Base-by-base conservation (phyloP, 2,888 invertebrate species). In the Emmelina monodactyla region DNA sequence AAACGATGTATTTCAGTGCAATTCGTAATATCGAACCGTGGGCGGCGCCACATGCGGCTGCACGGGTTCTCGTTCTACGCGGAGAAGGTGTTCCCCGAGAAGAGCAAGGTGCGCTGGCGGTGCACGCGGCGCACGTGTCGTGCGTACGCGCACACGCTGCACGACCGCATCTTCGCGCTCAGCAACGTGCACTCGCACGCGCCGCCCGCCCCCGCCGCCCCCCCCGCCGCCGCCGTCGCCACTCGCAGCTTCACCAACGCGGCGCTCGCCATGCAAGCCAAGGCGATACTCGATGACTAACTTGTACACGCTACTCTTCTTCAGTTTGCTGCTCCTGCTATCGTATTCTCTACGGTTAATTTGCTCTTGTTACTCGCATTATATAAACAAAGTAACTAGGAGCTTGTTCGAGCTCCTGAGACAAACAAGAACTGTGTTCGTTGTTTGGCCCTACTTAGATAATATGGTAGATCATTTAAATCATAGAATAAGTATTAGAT, bases 1-100 rank as follows among this genome's bases (percentile, higher is more conserved):
- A n/a, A n/a, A n/a, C n/a, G n/a, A n/a, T n/a, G n/a, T n/a, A 67
- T 80, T 79, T 42, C 79, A 81, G 81, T 79, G 49, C 76, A 80
- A 58, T 81, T 79, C 73, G 75, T 81, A 68, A 81, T 81, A 60
- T 79, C 81, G 40, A 81, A 80, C 50, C 73, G 81, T 22, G 80
- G 81, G 22, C 62, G 79, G 41, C 62, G 81, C 42, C 80, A 81
- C 47, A 76, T 81, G 79, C 71, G 76, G 42, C 68, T 81, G 40
- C 68, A 64, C 39, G 81, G 81, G 35, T 80, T 79, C 50, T 72
- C 80, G 25, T 81, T 81, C 61, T 81, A 81, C 44, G 80, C 80
- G 34, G 81, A 81, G 61, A 81, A 80, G 55, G 79, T 75, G 41
- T 79, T 80, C 42, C 80, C 78, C 2, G 75, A 79, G 58, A 80